A percentile compares a stretch with the other conserved stretches of the same genome.
phyloP scores from a whole-genome alignment of 2,797 vertebrate genomes.

The Enteromius viviparus region DNA sequence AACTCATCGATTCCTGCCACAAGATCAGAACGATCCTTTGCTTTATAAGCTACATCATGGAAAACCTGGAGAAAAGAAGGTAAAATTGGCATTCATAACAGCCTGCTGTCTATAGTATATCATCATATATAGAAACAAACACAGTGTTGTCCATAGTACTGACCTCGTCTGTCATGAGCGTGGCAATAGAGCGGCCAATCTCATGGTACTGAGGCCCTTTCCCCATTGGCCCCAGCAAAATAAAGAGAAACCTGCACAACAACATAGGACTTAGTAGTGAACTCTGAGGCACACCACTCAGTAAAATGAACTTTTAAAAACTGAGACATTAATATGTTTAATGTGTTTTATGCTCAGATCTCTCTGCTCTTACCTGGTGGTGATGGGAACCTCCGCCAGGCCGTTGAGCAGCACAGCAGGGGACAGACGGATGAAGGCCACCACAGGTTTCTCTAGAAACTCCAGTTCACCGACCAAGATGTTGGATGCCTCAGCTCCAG shows the following conservation, averaged over 20 bases:
- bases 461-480: slow-evolving; percentile 97
- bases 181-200: slow-evolving; percentile 96
- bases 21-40: slow-evolving; percentile 96
- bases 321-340: not conserved
- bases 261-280: slow-evolving; percentile 41
- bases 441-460: slow-evolving; percentile 92
- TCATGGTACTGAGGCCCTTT: slow-evolving; percentile 97
- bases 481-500: slow-evolving; percentile 96
- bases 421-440: slow-evolving; percentile 92
- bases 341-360: not conserved
- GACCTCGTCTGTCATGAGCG: slow-evolving; percentile 98
- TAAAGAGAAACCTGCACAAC: slow-evolving; percentile 90
- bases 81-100: not conserved
- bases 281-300: not conserved
- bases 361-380: slow-evolving; percentile 84
- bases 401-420: slow-evolving; percentile 94
- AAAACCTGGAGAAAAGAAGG: slow-evolving; percentile 81
- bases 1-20: slow-evolving; percentile 98
- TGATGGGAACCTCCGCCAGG: slow-evolving; percentile 95
- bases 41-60: slow-evolving; percentile 98
- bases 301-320: not conserved
- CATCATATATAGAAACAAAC: not conserved
- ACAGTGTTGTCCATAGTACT: slow-evolving; percentile 56
- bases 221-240: slow-evolving; percentile 93
- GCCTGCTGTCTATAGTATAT: not conserved